phyloP scores from a whole-genome alignment of 2,888 invertebrate genomes.

The Atethmia centrago region DNA sequence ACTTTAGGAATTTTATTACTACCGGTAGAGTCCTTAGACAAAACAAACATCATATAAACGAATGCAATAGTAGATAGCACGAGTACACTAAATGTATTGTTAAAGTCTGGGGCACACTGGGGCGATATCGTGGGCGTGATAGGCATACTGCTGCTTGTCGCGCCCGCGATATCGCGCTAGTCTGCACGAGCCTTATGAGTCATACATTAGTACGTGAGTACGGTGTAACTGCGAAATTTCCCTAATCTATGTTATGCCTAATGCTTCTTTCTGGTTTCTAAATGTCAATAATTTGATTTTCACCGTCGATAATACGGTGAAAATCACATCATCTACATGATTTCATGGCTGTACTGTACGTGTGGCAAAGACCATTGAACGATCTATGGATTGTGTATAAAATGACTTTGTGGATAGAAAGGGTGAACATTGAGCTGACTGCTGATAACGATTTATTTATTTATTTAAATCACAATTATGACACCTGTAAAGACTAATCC shows the following conservation, averaged over 20 bases:
- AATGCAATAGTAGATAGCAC: not conserved
- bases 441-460: not conserved
- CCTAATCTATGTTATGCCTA: conserved; percentile 11
- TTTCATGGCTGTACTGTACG: not conserved
- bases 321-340: too few relatives aligned
- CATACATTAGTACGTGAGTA: not conserved
- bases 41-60: not conserved
- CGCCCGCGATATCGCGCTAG: too few relatives aligned
- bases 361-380: too few relatives aligned
- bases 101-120: too few relatives aligned
- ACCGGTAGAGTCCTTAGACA: not conserved
- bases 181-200: too few relatives aligned
- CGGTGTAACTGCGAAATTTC: conserved; percentile 8
- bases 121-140: too few relatives aligned
- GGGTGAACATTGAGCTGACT: not conserved
- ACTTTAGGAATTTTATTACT: too few relatives aligned
- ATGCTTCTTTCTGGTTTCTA: not conserved
- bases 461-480: too few relatives aligned
- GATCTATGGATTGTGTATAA: not conserved
- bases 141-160: too few relatives aligned
- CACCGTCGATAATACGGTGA: not conserved
- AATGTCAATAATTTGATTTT: conserved; percentile 24
- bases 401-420: not conserved
- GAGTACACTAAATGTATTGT: not conserved
- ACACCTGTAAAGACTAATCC: too few relatives aligned